A percentile compares a stretch with the other conserved stretches of the same genome.
Evolutionary conservation across 2,888 invertebrate species (phyloP).

Genomic region (Acanthosepion esculentum): DNA sequence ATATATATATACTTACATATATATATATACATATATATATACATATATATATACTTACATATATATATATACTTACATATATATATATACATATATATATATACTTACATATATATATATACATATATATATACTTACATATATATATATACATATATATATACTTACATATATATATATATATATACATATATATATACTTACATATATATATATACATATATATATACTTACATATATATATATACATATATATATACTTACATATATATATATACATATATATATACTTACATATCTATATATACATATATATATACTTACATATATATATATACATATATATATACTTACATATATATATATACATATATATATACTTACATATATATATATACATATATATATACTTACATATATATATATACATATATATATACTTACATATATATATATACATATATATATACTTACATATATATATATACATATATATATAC

Average conservation of each 20-base stretch:
- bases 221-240: background rate
- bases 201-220: background rate
- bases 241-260: background rate
- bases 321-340: too few relatives aligned
- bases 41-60: too few relatives aligned
- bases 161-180: background rate
- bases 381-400: too few relatives aligned
- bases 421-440: background rate
- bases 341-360: background rate
- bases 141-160: too few relatives aligned
- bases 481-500: background rate
- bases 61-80: background rate
- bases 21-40: background rate
- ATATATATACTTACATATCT: background rate
- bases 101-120: too few relatives aligned
- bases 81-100: background rate
- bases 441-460: too few relatives aligned
- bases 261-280: background rate
- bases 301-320: too few relatives aligned
- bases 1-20: too few relatives aligned
- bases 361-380: background rate
- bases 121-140: background rate
- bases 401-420: background rate
- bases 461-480: background rate
- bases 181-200: background rate